Percentiles rank a stretch among this genome's conserved stretches.
phyloP scores from a whole-genome alignment of 2,797 vertebrate species.

The Mastacembelus armatus region DNA sequence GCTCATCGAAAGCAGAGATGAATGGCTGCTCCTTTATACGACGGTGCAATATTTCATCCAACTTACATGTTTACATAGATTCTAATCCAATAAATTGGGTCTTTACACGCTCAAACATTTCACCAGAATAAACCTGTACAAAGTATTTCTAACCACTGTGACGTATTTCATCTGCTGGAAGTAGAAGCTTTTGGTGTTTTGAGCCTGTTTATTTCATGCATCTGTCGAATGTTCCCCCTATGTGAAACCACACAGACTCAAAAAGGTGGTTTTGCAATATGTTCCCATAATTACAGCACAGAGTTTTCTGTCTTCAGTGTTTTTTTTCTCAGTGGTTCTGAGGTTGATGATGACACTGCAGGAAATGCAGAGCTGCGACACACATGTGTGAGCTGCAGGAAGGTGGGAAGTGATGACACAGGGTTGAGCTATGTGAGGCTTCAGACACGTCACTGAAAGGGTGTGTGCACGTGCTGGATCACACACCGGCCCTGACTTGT shows the following conservation, averaged over 20 bases:
- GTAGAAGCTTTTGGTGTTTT: too few species aligned
- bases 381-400: not conserved
- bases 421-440: slow-evolving; percentile 8
- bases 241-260: not conserved
- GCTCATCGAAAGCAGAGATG: slow-evolving; percentile 36
- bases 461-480: slow-evolving; percentile 10
- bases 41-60: too few species aligned
- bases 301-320: not conserved
- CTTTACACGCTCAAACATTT: too few species aligned
- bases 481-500: slow-evolving; percentile 37
- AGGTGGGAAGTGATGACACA: slow-evolving; percentile 43
- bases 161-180: too few species aligned
- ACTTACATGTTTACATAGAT: too few species aligned
- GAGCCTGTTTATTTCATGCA: too few species aligned
- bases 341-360: slow-evolving; percentile 11
- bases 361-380: not conserved
- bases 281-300: not conserved
- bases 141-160: too few species aligned
- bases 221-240: not conserved
- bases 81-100: too few species aligned
- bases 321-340: not conserved
- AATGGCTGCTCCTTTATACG: slow-evolving; percentile 20
- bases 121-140: too few species aligned
- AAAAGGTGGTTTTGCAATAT: not conserved
- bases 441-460: slow-evolving; percentile 31